Conservation (phyloP, 1,140 invertebrate genomes). For the Platyura marginata region DNA sequence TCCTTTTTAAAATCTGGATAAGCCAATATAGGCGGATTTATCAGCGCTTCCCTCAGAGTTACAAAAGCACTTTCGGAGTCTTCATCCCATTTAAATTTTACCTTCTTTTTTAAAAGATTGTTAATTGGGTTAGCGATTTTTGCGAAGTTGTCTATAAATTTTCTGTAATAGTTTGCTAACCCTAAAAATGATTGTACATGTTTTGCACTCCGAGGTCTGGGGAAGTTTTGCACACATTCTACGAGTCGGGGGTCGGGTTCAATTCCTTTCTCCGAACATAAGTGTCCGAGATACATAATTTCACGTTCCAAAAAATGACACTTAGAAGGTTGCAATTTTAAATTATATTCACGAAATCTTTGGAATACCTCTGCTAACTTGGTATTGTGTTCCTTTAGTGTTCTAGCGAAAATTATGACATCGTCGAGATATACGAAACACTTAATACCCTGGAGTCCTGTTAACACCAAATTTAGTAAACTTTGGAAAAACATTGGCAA, state of each 20-base stretch:
- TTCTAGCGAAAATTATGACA: background rate
- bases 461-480: background rate
- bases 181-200: constrained; percentile 9
- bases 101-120: constrained; percentile 9
- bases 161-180: constrained; percentile 10
- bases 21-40: constrained; percentile 10
- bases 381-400: background rate
- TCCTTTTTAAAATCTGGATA: constrained; percentile 18
- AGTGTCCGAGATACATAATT: constrained; percentile 6
- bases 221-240: background rate
- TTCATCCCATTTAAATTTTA: constrained; percentile 7
- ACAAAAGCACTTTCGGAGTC: constrained; percentile 10
- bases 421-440: constrained; percentile 12
- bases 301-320: constrained; percentile 6
- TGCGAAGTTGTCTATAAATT: constrained; percentile 11
- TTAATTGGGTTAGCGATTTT: constrained; percentile 11
- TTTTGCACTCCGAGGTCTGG: constrained; percentile 1
- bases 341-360: constrained; percentile 4
- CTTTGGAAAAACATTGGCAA: too few relatives aligned
- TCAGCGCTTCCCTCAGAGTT: constrained; percentile 9
- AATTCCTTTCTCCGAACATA: constrained; percentile 5
- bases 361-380: constrained; percentile 3
- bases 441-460: too few relatives aligned
- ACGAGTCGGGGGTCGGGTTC: constrained; percentile 1
- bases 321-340: constrained; percentile 7